phyloP scores from a whole-genome alignment of 2,888 invertebrate species.

The Acanthosepion esculentum region DNA sequence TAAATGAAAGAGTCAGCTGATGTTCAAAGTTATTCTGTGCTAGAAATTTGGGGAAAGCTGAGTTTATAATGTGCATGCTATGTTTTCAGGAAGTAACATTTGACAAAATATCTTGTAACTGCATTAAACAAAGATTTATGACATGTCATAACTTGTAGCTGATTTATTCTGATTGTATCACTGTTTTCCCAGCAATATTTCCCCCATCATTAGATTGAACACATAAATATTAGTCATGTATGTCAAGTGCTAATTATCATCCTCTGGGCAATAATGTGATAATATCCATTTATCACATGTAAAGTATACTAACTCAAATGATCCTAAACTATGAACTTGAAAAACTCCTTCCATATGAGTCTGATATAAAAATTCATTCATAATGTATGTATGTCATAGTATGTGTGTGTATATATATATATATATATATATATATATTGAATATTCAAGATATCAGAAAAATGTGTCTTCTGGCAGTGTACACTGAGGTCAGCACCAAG shows the following conservation, averaged over 20 bases:
- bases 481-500: too few relatives aligned
- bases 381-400: background rate
- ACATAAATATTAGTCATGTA: background rate
- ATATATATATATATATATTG: too few relatives aligned
- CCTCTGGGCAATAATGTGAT: background rate
- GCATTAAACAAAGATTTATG: background rate
- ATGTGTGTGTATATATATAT: too few relatives aligned
- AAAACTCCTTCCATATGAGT: background rate
- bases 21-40: too few relatives aligned
- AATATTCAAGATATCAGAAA: too few relatives aligned
- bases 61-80: background rate
- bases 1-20: too few relatives aligned
- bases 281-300: background rate
- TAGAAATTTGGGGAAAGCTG: background rate
- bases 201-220: background rate
- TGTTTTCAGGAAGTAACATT: background rate
- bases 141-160: background rate
- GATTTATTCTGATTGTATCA: background rate
- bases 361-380: background rate
- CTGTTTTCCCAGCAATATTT: background rate
- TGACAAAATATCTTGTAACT: constrained; percentile 11
- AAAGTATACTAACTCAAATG: background rate
- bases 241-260: background rate
- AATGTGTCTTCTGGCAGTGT: too few relatives aligned
- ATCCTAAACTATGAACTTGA: background rate